Base-by-base conservation (phyloP, 2,113 vertebrate genomes). In the Oryzias woworae region DNA sequence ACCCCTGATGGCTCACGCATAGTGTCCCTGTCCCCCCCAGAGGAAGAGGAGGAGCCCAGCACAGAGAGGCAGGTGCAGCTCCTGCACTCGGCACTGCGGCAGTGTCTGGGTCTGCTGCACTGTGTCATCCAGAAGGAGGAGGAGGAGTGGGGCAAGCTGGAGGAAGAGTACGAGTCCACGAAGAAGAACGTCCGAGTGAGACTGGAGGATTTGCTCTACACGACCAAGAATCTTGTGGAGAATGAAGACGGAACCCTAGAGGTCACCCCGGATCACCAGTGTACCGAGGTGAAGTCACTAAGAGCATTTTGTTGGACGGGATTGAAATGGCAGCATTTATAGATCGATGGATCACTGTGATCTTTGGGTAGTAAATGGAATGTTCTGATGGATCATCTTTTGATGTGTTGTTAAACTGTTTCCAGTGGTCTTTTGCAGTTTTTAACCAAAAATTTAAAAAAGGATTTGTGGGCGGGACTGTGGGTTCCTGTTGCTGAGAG, bases 71-170 rank as follows among this genome's bases (percentile, higher is more conserved):
- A 73, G 81, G 90, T 90, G 70, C 80, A 77, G 59, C 46, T 74
- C 36, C 74, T 91, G 65, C 90, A 89, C 49, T 66, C 81, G 0
- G 92, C 91, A 17, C 73, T 93, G 73, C 84, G 85, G 4, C 82
- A 88, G 54, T 92, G 91, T 31, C 72, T 89, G 47, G 87, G 88
- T 7, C 85, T 92, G 54, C 81, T 93, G 47, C 87, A 91, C 80
- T 77, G 67, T 69, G 52, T 91, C 67, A 90, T 91, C 53, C 24
- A 22, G 45, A 83, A 80, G 53, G 92, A 92, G 67, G 85, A 87
- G 36, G 89, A 92, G 75, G 90, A 93, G 55, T 86, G 89, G 87
- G 91, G 88, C 0, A 62, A 78, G 67, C 57, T 84, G 45, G 80
- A 89, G 42, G 86, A 85, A 1, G 88, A 91, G 51, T 93, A 88